A percentile compares a stretch with the other conserved stretches of the same genome.
These are phyloP conservation scores for Syngnathus acus DNA, from an alignment of 2,797 vertebrate species.

Conservation along the genomic window DNA sequence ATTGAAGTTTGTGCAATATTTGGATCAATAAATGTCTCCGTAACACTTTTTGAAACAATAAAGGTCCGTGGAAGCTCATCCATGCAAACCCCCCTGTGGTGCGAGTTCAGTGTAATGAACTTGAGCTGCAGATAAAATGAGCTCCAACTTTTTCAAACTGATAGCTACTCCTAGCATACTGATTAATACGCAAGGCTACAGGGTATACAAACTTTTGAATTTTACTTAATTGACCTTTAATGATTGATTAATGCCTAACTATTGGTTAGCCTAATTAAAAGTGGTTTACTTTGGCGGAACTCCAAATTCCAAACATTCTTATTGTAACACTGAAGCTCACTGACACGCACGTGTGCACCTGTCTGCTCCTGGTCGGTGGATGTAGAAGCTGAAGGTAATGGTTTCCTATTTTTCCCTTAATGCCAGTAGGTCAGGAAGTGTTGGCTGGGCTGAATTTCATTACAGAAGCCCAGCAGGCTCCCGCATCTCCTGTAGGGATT, in stretches of 20 bases:
- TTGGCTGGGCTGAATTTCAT: conserved; percentile 67
- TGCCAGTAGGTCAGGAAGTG: conserved; percentile 74
- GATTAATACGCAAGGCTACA: too few relatives aligned
- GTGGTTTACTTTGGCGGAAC: conserved; percentile 26
- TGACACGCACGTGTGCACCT: conserved; percentile 16
- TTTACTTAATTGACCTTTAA: too few relatives aligned
- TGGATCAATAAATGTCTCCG: conserved; percentile 1
- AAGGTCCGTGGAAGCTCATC: conserved; percentile 23
- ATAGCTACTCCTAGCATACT: neutral
- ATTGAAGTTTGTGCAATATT: neutral
- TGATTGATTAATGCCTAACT: too few relatives aligned
- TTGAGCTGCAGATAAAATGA: conserved; percentile 45
- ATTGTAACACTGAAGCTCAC: neutral
- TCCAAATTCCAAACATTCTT: conserved; percentile 1
- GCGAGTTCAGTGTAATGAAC: conserved; percentile 45
- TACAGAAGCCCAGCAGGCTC: conserved; percentile 57
- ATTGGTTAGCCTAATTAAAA: conserved; percentile 6
- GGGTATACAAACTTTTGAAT: too few relatives aligned
- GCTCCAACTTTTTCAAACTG: conserved; percentile 1
- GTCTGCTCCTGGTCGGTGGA: conserved; percentile 24
- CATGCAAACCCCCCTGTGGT: conserved; percentile 9
- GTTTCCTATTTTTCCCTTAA: conserved; percentile 68
- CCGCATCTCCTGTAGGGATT: conserved; percentile 68
- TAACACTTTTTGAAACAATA: neutral
- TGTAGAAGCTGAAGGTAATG: conserved; percentile 63